Conservation (phyloP, 1,140 invertebrate species). For the Adelges cooleyi region DNA sequence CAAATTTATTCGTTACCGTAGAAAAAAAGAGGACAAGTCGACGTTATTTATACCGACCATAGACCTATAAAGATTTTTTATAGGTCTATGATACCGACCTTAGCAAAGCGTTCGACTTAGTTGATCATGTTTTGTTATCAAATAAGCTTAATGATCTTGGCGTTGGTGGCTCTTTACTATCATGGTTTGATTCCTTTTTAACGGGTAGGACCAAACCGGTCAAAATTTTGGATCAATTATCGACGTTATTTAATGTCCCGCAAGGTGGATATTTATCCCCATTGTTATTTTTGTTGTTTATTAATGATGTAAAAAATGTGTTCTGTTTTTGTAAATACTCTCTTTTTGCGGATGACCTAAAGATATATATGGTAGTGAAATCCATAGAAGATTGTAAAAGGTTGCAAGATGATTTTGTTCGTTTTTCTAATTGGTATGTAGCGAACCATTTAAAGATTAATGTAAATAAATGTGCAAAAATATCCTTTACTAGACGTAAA, state of each 20-base stretch:
- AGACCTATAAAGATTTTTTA: too few species aligned
- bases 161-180: neutral
- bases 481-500: neutral
- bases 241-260: neutral
- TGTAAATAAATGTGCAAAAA: neutral
- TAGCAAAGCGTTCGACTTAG: too few species aligned
- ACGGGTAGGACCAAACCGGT: neutral
- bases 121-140: too few species aligned
- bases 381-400: neutral
- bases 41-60: too few species aligned
- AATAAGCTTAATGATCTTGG: too few species aligned
- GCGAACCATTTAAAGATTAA: neutral
- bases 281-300: neutral
- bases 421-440: neutral
- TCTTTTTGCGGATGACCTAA: neutral
- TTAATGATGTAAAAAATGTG: neutral
- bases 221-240: neutral
- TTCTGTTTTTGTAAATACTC: neutral
- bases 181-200: neutral
- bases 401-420: neutral
- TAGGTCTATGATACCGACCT: too few species aligned
- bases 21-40: neutral
- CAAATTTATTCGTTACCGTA: neutral
- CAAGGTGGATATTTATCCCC: neutral
- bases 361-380: neutral